Evolutionary conservation across 2,888 invertebrate genomes (phyloP).

Genomic region (Lasioglossum villosulum): DNA sequence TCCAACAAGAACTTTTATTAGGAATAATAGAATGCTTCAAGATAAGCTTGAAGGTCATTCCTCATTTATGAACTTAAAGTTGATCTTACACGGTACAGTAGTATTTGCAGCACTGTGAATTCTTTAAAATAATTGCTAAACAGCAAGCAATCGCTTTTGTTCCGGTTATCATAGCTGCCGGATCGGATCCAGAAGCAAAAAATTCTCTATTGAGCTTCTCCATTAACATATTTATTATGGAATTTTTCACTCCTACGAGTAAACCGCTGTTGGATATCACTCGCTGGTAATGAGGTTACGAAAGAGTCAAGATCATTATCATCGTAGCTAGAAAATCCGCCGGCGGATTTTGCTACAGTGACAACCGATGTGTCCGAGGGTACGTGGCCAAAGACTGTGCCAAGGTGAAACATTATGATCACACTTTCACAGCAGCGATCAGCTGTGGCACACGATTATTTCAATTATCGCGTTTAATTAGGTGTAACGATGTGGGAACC

Average conservation of each 20-base stretch:
- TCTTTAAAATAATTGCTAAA: too few species aligned
- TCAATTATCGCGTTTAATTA: conserved; percentile 6
- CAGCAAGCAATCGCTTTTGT: not conserved
- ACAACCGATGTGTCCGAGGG: conserved; percentile 16
- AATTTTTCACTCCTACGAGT: not conserved
- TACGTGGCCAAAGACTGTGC: conserved; percentile 45
- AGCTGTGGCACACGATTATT: not conserved
- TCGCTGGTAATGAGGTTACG: conserved; percentile 21
- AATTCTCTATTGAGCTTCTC: not conserved
- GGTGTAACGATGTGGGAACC: not conserved
- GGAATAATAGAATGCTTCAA: not conserved
- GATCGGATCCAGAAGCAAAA: not conserved
- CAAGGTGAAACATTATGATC: conserved; percentile 42
- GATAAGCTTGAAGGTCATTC: not conserved
- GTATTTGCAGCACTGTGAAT: not conserved
- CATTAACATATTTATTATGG: conserved; percentile 9
- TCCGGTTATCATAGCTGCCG: not conserved
- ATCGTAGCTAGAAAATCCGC: conserved; percentile 23
- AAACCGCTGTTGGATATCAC: not conserved
- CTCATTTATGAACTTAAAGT: not conserved
- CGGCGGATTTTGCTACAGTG: conserved; percentile 28
- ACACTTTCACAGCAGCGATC: conserved; percentile 37
- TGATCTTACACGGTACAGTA: not conserved
- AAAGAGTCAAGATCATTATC: conserved; percentile 40
- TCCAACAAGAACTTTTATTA: not conserved